Evolutionary conservation across 2,113 vertebrate genomes (phyloP).

Genomic region (Cnemophilus loriae): DNA sequence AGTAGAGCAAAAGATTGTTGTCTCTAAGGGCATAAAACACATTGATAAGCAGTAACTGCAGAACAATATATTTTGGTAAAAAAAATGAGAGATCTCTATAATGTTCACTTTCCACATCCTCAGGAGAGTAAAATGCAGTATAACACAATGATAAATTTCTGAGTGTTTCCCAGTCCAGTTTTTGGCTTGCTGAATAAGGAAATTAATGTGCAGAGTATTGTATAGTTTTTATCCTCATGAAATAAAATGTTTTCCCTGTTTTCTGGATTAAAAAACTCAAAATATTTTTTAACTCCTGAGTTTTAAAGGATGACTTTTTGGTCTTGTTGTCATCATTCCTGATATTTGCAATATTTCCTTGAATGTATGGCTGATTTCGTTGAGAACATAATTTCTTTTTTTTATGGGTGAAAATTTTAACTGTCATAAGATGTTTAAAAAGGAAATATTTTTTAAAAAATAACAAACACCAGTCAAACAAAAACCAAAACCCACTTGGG

Average conservation of each 20-base stretch:
- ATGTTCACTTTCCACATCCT: neutral
- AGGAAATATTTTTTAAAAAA: neutral
- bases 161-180: neutral
- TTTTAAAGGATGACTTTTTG: neutral
- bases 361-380: neutral
- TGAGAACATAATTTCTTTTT: neutral
- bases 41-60: neutral
- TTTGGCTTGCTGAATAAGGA: neutral
- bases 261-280: neutral
- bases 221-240: neutral
- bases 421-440: neutral
- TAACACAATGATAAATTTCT: neutral
- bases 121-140: neutral
- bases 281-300: fast-evolving
- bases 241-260: neutral
- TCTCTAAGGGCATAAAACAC: neutral
- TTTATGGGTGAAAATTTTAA: neutral
- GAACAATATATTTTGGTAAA: neutral
- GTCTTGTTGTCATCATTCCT: neutral
- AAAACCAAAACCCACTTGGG: fast-evolving
- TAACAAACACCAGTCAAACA: neutral
- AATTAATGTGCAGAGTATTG: neutral
- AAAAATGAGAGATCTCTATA: neutral
- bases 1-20: neutral
- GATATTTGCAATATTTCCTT: neutral